Evolutionary conservation across 2,888 invertebrate genomes (phyloP).

Genomic region (Rambutsinella grinnellia): DNA sequence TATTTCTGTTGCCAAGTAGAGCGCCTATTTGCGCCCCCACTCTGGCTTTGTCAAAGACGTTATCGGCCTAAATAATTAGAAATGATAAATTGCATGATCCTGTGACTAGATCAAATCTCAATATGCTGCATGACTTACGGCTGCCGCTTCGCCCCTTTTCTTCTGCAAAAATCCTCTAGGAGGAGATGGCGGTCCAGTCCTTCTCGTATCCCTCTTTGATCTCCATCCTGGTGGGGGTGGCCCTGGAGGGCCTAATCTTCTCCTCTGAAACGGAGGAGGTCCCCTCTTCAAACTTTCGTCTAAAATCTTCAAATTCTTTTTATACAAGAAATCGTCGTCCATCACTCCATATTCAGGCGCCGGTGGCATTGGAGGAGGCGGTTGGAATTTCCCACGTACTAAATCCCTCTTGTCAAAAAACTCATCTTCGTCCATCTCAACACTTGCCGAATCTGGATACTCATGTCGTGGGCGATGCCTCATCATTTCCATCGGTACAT

Average conservation of each 20-base stretch:
- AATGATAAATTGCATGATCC: no score
- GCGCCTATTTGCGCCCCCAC: constrained; percentile 40
- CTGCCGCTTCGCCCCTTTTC: constrained; percentile 33
- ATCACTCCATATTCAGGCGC: constrained; percentile 9
- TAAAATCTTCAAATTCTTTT: constrained; percentile 14
- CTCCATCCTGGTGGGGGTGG: background rate
- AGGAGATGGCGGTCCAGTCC: background rate
- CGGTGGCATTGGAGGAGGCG: constrained; percentile 24
- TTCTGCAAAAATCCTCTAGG: constrained; percentile 22
- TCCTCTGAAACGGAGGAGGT: background rate
- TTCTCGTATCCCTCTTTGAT: background rate
- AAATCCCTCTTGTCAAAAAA: constrained; percentile 15
- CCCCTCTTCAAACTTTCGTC: background rate
- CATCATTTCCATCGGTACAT: constrained; percentile 11
- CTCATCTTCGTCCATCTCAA: background rate
- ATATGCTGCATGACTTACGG: constrained; percentile 12
- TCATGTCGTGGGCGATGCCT: constrained; percentile 6
- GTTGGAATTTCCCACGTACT: constrained; percentile 18
- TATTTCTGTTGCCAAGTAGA: constrained; percentile 22
- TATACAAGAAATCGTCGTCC: constrained; percentile 15
- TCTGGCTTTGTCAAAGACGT: constrained; percentile 27
- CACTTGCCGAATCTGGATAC: background rate
- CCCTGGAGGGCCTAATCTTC: background rate
- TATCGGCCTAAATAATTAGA: constrained; percentile 22
- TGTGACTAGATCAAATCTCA: background rate